Conservation (phyloP, 2,888 invertebrate species). For the Xiphydria camelus region DNA sequence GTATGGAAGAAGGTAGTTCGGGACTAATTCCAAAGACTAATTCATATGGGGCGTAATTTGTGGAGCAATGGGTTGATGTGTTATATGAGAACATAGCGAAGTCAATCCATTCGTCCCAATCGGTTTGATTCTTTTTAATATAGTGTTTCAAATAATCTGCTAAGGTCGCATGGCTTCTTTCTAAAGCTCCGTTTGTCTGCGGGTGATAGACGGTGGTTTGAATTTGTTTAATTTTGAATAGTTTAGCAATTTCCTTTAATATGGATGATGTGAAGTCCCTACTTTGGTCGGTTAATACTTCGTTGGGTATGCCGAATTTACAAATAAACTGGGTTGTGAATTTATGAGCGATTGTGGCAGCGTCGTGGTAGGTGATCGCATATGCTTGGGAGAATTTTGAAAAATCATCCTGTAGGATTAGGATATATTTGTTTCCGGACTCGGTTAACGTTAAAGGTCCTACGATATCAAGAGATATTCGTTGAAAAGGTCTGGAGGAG, state of each 20-base stretch:
- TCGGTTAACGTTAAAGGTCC: conserved; percentile 14
- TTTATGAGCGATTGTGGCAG: conserved; percentile 5
- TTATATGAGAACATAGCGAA: conserved; percentile 9
- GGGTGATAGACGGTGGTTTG: conserved; percentile 10
- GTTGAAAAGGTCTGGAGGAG: conserved; percentile 17
- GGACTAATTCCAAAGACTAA: conserved; percentile 14
- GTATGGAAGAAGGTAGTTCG: too few species aligned
- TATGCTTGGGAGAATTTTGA: conserved; percentile 3
- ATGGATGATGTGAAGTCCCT: conserved; percentile 4
- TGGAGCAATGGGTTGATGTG: conserved; percentile 4
- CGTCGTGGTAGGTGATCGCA: neutral
- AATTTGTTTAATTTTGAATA: conserved; percentile 7
- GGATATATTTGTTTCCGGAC: neutral
- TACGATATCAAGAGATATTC: conserved; percentile 21
- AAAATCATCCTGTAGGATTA: conserved; percentile 5
- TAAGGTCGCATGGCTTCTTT: conserved; percentile 7
- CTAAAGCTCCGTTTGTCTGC: conserved; percentile 10
- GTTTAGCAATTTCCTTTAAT: conserved; percentile 5
- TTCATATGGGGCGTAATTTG: conserved; percentile 7
- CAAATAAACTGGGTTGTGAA: conserved; percentile 6
- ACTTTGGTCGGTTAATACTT: conserved; percentile 7
- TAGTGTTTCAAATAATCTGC: conserved; percentile 14
- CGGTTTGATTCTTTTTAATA: conserved; percentile 18
- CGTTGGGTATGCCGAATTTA: conserved; percentile 6
- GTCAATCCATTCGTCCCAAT: conserved; percentile 13